Base-by-base conservation (phyloP, 2,888 invertebrate genomes). In the Keiferia lycopersicella region DNA sequence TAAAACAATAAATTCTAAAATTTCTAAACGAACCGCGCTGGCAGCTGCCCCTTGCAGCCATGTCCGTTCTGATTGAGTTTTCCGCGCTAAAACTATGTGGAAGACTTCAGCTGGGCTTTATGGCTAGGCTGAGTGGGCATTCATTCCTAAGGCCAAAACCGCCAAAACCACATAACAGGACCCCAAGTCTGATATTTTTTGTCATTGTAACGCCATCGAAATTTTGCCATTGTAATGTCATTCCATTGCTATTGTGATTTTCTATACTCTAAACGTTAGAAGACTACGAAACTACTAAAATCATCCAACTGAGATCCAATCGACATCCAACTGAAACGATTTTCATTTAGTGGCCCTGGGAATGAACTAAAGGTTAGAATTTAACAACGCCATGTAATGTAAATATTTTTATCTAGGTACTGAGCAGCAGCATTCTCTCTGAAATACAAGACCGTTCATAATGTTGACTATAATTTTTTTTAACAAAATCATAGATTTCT, bases 1-100 rank as follows among this genome's bases (percentile, higher is more conserved):
- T 63, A 68, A 64, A 66, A 62, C 50, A 66, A 65, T 61, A 48
- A 53, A 51, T 64, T 65, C 64, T 66, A 67, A 65, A 63, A 64
- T 62, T 61, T 64, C 45, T 38, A 51, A 63, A 61, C 63, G 63
- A 58, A 62, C 64, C 64, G 67, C 64, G 67, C 66, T 77, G 75
- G 69, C 76, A 75, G 75, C 72, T 76, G 76, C 73, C 76, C 66
- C 63, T 66, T 61, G 69, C 76, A 76, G 71, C 66, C 67, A 66
- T 66, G 70, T 70, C 69, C 66, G 68, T 67, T 73, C 69, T 74
- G 74, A 76, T 76, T 75, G 74, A 73, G 68, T 66, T 69, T 66
- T 70, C 63, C 61, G 66, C 60, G 59, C 64, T 71, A 56, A 51
- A 56, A 56, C 56, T 3, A 34, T n/a, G 34, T 56, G 34, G n/a